Evolutionary conservation across 2,888 invertebrate species (phyloP).

Genomic region (Nebria salina): DNA sequence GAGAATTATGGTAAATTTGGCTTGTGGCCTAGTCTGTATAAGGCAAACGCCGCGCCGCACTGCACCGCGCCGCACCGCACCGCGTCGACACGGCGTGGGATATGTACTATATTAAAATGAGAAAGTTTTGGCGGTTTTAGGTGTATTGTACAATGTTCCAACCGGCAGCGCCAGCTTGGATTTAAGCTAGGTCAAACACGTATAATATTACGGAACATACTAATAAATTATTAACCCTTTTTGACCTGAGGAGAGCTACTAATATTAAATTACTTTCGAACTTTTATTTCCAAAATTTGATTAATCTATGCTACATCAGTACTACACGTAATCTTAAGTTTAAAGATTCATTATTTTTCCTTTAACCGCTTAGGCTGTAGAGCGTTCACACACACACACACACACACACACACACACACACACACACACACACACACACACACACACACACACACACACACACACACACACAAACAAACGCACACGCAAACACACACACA

Average conservation of each 20-base stretch:
- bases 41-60: background rate
- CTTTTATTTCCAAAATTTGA: background rate
- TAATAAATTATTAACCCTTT: constrained; percentile 1
- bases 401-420: too few species aligned
- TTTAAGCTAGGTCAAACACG: background rate
- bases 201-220: background rate
- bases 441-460: too few species aligned
- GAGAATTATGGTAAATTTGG: background rate
- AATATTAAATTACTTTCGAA: background rate
- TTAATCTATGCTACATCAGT: background rate
- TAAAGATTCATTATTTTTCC: too few species aligned
- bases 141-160: background rate
- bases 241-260: background rate
- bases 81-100: background rate
- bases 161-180: background rate
- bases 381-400: too few species aligned
- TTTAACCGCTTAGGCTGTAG: too few species aligned
- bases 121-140: background rate
- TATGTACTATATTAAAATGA: background rate
- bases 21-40: background rate
- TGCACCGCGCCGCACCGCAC: too few species aligned
- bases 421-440: too few species aligned
- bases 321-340: too few species aligned
- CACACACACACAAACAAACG: too few species aligned
- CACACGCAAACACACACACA: too few species aligned